Evolutionary conservation across 2,113 vertebrate species (phyloP).

Genomic region (Melanerpes aurifrons): DNA sequence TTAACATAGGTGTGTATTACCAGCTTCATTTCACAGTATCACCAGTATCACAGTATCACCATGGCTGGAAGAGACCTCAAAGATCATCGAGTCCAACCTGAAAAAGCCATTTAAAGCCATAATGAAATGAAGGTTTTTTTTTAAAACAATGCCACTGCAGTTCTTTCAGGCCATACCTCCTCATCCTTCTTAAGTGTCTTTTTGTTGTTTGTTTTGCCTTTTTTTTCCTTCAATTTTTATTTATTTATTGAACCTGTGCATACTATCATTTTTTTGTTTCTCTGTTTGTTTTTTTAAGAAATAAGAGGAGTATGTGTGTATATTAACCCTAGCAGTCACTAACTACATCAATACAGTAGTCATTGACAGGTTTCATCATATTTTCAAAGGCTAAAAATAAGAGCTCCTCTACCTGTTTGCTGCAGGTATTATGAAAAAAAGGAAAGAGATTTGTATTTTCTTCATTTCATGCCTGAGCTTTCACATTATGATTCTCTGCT

Average conservation of each 20-base stretch:
- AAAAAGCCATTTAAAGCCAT: neutral
- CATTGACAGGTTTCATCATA: neutral
- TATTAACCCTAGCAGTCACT: neutral
- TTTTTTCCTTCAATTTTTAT: neutral
- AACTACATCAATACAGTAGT: neutral
- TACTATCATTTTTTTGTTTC: conserved; percentile 21
- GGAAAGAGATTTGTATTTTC: neutral
- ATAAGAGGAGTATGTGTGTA: neutral
- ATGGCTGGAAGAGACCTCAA: too few species aligned
- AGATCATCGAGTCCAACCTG: too few species aligned
- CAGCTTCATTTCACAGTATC: neutral
- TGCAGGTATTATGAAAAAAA: conserved; percentile 1
- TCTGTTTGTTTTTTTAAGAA: conserved; percentile 13
- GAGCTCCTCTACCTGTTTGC: conserved; percentile 18
- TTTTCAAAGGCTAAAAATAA: neutral
- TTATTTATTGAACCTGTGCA: neutral
- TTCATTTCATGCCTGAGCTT: neutral
- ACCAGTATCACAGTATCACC: too few species aligned
- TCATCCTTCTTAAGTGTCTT: neutral
- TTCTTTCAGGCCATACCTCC: neutral
- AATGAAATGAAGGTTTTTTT: neutral
- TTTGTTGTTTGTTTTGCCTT: neutral
- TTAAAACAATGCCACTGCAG: neutral
- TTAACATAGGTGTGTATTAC: neutral
- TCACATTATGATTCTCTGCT: neutral